These are phyloP conservation scores for Enteromius trimaculatus DNA, from an alignment of 2,797 vertebrate species.

Conservation along the genomic window DNA sequence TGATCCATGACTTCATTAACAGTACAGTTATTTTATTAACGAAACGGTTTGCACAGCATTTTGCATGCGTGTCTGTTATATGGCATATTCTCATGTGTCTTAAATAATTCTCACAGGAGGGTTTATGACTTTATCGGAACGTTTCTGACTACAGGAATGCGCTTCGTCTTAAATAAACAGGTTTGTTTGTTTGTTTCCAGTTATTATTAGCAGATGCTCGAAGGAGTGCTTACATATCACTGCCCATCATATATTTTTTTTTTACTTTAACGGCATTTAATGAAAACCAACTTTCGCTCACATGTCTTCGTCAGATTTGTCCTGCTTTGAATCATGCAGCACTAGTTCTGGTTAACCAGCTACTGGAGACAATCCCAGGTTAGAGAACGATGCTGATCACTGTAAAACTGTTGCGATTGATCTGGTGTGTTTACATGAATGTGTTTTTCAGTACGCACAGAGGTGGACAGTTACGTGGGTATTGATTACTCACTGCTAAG, in stretches of 20 bases:
- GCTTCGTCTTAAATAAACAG: slow-evolving; percentile 88
- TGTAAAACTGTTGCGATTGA: not conserved
- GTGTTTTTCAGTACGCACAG: slow-evolving; percentile 75
- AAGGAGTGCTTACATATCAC: not conserved
- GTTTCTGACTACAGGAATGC: slow-evolving; percentile 88
- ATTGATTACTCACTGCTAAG: slow-evolving; percentile 92
- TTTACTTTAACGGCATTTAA: not conserved
- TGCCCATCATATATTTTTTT: not conserved
- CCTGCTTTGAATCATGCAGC: slow-evolving; percentile 86
- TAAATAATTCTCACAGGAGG: slow-evolving; percentile 74
- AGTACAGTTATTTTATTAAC: not conserved
- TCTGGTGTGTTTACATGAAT: slow-evolving; percentile 23
- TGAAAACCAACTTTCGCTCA: not conserved
- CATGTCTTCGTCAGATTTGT: slow-evolving; percentile 84
- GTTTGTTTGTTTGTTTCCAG: slow-evolving; percentile 67
- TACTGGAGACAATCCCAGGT: slow-evolving; percentile 91
- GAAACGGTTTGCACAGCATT: not conserved
- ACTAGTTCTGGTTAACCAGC: slow-evolving; percentile 84
- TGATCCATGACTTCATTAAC: not conserved
- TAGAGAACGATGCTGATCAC: slow-evolving; percentile 53
- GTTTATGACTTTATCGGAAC: slow-evolving; percentile 85
- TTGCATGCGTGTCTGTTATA: not conserved
- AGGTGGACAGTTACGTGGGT: slow-evolving; percentile 85
- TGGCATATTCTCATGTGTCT: not conserved
- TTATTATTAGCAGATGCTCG: not conserved